Base-by-base conservation (phyloP, 2,888 invertebrate genomes). In the Melipona bicolor region DNA sequence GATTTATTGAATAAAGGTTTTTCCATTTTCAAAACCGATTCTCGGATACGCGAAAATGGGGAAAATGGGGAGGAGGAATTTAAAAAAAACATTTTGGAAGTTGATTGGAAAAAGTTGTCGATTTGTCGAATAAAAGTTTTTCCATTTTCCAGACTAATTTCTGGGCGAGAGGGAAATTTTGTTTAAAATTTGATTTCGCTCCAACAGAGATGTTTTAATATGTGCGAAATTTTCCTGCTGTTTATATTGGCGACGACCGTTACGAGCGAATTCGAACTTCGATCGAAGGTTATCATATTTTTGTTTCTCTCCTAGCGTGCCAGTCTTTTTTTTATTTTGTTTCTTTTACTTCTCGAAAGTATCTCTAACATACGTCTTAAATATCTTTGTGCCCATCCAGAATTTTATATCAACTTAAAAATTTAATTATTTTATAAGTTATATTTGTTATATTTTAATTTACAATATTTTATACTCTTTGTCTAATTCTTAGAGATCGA, bases 251-350 rank as follows among this genome's bases (percentile, higher is more conserved):
- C 56, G 56, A 68, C 62, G 67, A 71, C 62, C 64, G 27, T 64
- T 49, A 19, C 56, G 50, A 72, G 50, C 32, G 73, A 64, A 78
- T 64, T 72, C 27, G 27, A 27, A 68, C 59, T 73, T 65, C 59
- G 73, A 80, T 83, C 81, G 67, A 73, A 69, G 81, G 77, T 83
- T 83, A 81, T 80, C 80, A 68, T 73, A 80, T 83, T 77, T 83
- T 77, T 59, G 73, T 70, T 73, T 79, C 77, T 73, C 36, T 24
- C 62, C 73, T 36, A 19, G 32, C 61, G 11, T 71, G 52, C 61
- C 49, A 67, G 32, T 3, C 36, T 79, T 76, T 79, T 69, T 50
- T 77, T 85, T 36, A 9, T 36, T 36, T 43, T 43, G 1, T 43
- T 43, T 43, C 43, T 9, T 43, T 43, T 9, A 9, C 5, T 52